Evolutionary conservation across 2,888 invertebrate species (phyloP), one percentile per base, ranked within the genome.

Genomic region (Amorpha juglandis): DNA sequence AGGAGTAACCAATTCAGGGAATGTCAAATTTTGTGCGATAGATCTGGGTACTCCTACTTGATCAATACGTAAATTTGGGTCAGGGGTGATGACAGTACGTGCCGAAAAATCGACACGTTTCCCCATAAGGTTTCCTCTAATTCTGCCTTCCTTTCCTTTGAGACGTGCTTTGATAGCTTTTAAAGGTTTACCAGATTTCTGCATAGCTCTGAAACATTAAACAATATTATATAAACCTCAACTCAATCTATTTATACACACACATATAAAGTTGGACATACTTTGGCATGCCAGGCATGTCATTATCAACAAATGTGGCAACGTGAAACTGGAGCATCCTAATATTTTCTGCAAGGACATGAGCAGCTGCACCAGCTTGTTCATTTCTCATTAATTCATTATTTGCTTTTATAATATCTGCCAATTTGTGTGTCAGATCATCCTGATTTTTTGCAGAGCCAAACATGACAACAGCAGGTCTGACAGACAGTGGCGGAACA

Each of bases 51-150:
- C 99, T 66, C 99, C 99, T 67, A 99, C 99, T 94, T 99, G 98
- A 88, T 98, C 99, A 86, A 98, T 99, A 74, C 98, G 95, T 70
- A 98, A 92, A 91, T 98, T 98, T 0, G 98, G 98, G 94, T 98
- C 98, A 0, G 98, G 99, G 21, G 99, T 99, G 84, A 98, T 98
- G 81, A 99, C 99, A 80, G 99, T 99, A 88, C 99, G 97, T 6
- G 99, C 99, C 0, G 99, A 99, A 87, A 99, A 99, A 86, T 99
- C 99, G 0, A 99, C 99, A 94, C 99, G 98, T 88, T 99, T 99
- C 65, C 99, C 99, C 99, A 99, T 99, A 78, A 99, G 95, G 89
- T 99, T 99, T 78, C 99, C 99, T 90, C 99, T 95, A 80, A 99
- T 99, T 80, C 99, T 95, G 0, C 99, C 99, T 95, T 99, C 99